phyloP scores from a whole-genome alignment of 2,113 vertebrate species.

The Carlito syrichta region DNA sequence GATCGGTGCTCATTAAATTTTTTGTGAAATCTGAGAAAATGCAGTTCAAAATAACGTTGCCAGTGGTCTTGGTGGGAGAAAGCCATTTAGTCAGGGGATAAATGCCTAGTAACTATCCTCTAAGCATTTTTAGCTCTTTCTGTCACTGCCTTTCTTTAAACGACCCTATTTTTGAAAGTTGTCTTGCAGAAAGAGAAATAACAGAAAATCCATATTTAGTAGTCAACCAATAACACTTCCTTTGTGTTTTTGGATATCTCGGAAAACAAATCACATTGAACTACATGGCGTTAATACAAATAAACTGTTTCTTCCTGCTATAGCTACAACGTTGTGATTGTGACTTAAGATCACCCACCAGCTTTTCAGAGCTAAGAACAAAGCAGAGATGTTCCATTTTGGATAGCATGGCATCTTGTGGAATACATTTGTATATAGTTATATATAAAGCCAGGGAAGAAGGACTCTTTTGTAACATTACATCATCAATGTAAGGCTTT shows the following conservation, averaged over 20 bases:
- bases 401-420: slow-evolving; percentile 15
- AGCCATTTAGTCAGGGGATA: neutral
- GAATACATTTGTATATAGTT: slow-evolving; percentile 7
- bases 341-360: neutral
- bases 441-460: neutral
- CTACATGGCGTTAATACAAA: slow-evolving; percentile 40
- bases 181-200: slow-evolving; percentile 28
- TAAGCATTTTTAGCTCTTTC: slow-evolving; percentile 12
- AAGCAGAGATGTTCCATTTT: slow-evolving; percentile 34
- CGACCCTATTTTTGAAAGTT: slow-evolving; percentile 54
- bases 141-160: slow-evolving; percentile 3
- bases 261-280: slow-evolving; percentile 52
- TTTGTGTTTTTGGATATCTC: slow-evolving; percentile 9
- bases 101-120: neutral
- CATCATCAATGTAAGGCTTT: neutral
- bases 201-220: slow-evolving; percentile 42
- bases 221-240: neutral
- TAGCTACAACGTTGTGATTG: neutral
- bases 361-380: slow-evolving; percentile 24
- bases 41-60: neutral
- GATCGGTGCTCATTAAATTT: neutral
- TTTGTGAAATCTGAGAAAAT: slow-evolving; percentile 9
- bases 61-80: neutral
- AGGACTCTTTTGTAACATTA: neutral
- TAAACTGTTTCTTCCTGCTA: neutral